Evolutionary conservation across 2,888 invertebrate species (phyloP), one percentile per base, ranked within the genome.

Genomic region (Lysandra coridon): DNA sequence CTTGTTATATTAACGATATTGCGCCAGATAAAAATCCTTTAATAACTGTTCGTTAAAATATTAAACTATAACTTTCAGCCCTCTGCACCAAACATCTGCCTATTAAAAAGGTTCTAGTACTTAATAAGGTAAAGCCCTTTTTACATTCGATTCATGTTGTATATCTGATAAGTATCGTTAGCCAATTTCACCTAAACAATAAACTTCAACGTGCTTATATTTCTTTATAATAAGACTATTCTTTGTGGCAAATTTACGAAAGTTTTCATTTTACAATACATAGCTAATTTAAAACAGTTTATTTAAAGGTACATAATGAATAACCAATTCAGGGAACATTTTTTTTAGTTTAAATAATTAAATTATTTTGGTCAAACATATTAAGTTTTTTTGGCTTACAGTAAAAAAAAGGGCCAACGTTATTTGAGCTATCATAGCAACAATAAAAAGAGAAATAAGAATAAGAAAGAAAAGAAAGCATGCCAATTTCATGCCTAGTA

Each of bases 31-130:
- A 69, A 69, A 69, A 69, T 69, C 69, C 69, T 1, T 37, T 37
- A 69, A 69, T 37, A 69, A 69, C 14, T 14, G 69, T 69, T 69
- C 69, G 69, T 69, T 69, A 69, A 69, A 69, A 69, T 69, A 69
- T 69, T 69, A 69, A 69, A 69, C 69, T 37, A 69, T 69, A 69
- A 69, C 37, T 69, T 69, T 69, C 7, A 69, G 12, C 37, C 33
- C 37, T 33, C 7, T 14, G 33, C 33, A 4, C 4, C 33, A 69
- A 69, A 69, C 69, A 69, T 69, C 69, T 69, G 69, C 69, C 69
- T 23, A 69, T 69, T 69, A 69, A 33, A 62, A 37, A 5, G 69
- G 33, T 69, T 14, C 14, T 69, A 17, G 69, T 69, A 37, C 69
- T 69, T 69, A 17, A 69, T 69, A 69, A 69, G 69, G 33, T 30